These are phyloP conservation scores for Drosophila anomalata DNA, from an alignment of 2,888 invertebrate species.

Conservation along the genomic window DNA sequence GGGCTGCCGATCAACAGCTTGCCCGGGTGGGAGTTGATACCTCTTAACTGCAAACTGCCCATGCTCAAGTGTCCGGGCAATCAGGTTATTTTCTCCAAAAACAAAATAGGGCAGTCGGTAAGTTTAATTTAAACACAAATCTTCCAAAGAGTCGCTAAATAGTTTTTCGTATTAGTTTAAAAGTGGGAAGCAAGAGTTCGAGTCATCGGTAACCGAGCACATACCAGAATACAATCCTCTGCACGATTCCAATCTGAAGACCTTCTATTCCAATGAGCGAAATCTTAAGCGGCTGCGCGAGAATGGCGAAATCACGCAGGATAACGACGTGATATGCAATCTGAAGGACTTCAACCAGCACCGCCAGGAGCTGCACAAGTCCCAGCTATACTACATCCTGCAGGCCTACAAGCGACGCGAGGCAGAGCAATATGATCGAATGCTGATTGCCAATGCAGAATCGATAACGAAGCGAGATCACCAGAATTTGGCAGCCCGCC, in stretches of 20 bases:
- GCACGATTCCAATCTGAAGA: conserved; percentile 86
- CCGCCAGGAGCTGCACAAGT: conserved; percentile 86
- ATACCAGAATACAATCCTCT: conserved; percentile 85
- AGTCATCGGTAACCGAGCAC: conserved; percentile 70
- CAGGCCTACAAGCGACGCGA: conserved; percentile 74
- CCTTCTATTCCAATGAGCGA: conserved; percentile 84
- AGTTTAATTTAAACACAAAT: conserved; percentile 2
- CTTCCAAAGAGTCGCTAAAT: neutral
- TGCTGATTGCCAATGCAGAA: conserved; percentile 81
- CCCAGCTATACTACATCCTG: conserved; percentile 85
- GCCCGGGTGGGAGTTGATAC: conserved; percentile 83
- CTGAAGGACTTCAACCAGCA: conserved; percentile 88
- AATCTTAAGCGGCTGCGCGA: conserved; percentile 84
- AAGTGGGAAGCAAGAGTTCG: conserved; percentile 76
- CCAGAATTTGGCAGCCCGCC: conserved; percentile 56
- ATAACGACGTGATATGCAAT: conserved; percentile 87
- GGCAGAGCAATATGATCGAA: conserved; percentile 76
- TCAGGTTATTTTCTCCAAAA: conserved; percentile 82
- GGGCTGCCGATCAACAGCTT: conserved; percentile 82
- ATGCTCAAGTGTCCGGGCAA: conserved; percentile 83
- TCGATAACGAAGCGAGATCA: conserved; percentile 76
- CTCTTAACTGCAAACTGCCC: conserved; percentile 81
- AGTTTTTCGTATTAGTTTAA: conserved; percentile 58
- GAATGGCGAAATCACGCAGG: conserved; percentile 86
- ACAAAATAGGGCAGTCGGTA: conserved; percentile 82